Evolutionary conservation across 1,140 invertebrate genomes (phyloP).

Genomic region (Neotoxoptera formosana): DNA sequence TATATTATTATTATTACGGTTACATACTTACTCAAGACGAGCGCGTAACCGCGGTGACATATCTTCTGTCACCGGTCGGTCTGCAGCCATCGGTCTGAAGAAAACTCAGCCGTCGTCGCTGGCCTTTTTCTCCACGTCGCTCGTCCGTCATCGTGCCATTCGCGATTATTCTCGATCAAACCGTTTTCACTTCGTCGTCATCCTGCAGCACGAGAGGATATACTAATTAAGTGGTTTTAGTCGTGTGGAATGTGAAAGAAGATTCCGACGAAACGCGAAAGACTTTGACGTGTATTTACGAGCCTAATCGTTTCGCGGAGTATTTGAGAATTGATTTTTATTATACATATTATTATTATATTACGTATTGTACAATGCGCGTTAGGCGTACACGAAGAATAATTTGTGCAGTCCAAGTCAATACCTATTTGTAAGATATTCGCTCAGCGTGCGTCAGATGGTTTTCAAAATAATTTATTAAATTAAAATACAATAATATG

Average conservation of each 20-base stretch:
- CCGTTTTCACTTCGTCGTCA: not conserved
- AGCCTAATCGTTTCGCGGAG: not conserved
- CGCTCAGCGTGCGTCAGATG: too few relatives aligned
- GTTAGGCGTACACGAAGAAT: too few relatives aligned
- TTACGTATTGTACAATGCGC: not conserved
- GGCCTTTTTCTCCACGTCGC: not conserved
- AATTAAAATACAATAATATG: too few relatives aligned
- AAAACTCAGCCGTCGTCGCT: not conserved
- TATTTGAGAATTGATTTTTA: not conserved
- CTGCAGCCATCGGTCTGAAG: too few relatives aligned
- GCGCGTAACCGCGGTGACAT: not conserved
- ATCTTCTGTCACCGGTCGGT: not conserved
- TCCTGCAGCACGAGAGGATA: too few relatives aligned
- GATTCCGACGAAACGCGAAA: not conserved
- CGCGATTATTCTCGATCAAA: not conserved
- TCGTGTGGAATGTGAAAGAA: not conserved
- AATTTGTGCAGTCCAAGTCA: too few relatives aligned
- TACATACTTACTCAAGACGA: not conserved
- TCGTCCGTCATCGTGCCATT: not conserved
- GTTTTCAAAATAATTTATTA: too few relatives aligned
- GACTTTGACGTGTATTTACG: not conserved
- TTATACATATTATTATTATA: too few relatives aligned
- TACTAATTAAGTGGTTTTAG: not conserved
- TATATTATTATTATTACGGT: not conserved
- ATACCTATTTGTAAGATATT: too few relatives aligned